Evolutionary conservation across 1,140 invertebrate genomes (phyloP).

Genomic region (Drosophila funebris): DNA sequence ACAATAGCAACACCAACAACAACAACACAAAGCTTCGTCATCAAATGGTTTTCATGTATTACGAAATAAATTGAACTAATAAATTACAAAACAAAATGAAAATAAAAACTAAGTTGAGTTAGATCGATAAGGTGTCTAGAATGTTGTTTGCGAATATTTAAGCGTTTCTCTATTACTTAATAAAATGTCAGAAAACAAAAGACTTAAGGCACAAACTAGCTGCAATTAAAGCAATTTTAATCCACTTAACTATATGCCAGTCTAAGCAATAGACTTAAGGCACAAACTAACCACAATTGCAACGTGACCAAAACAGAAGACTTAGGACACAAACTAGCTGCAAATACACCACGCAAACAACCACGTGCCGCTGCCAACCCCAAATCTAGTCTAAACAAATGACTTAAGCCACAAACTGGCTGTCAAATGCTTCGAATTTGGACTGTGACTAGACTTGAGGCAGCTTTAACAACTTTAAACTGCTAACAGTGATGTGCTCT

Average conservation of each 20-base stretch:
- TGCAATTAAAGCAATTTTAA: background rate
- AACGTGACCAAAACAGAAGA: background rate
- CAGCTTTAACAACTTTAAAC: constrained; percentile 6
- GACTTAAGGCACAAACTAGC: constrained; percentile 2
- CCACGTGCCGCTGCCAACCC: no score
- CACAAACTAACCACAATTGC: no score
- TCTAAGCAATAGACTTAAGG: no score
- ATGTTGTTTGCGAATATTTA: no score
- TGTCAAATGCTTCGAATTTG: background rate
- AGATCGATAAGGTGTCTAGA: background rate
- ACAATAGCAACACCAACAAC: background rate
- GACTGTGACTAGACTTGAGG: constrained; percentile 6
- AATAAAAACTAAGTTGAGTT: background rate
- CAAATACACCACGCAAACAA: no score
- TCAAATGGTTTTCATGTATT: background rate
- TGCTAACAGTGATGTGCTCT: background rate
- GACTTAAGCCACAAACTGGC: constrained; percentile 26
- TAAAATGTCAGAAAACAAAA: no score
- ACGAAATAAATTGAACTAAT: no score
- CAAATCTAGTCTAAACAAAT: background rate
- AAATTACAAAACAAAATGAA: background rate
- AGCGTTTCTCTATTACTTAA: no score
- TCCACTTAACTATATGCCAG: background rate
- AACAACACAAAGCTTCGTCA: background rate
- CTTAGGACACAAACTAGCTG: background rate